Evolutionary conservation across 2,113 vertebrate genomes (phyloP).

Genomic region (Eretmochelys imbricata): DNA sequence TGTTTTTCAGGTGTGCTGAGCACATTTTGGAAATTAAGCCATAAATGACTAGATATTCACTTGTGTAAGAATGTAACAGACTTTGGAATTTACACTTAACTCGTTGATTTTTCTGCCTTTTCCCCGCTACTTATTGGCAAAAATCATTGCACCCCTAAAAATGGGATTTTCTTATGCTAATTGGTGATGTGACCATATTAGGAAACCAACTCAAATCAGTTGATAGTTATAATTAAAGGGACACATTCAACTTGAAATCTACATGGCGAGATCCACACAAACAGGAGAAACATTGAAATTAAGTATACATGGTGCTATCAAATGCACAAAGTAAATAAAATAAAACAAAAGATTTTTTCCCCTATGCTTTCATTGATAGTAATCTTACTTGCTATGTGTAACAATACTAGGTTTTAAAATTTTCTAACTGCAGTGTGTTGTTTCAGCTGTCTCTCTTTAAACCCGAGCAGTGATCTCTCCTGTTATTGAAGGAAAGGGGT

Average conservation of each 20-base stretch:
- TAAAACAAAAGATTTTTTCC: neutral
- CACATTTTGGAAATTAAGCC: neutral
- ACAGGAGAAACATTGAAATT: neutral
- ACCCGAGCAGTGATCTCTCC: neutral
- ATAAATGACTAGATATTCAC: neutral
- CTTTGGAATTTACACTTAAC: neutral
- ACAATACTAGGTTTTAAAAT: neutral
- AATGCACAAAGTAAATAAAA: neutral
- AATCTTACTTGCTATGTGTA: neutral
- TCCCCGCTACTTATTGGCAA: neutral
- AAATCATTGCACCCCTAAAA: neutral
- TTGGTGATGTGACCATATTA: neutral
- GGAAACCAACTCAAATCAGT: neutral
- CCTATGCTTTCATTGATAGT: neutral
- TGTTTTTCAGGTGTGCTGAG: neutral
- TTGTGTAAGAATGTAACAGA: fast-evolving
- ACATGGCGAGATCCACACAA: neutral
- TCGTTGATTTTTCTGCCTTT: neutral
- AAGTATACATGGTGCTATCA: constrained; percentile 13
- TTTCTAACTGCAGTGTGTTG: neutral
- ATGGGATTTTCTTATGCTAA: neutral
- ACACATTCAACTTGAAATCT: neutral
- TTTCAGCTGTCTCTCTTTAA: neutral
- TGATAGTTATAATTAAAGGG: neutral
- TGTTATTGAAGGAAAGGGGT: neutral